These are phyloP conservation scores for Amblyjoppa fuscipennis DNA, from an alignment of 2,888 invertebrate species.

Conservation along the genomic window DNA sequence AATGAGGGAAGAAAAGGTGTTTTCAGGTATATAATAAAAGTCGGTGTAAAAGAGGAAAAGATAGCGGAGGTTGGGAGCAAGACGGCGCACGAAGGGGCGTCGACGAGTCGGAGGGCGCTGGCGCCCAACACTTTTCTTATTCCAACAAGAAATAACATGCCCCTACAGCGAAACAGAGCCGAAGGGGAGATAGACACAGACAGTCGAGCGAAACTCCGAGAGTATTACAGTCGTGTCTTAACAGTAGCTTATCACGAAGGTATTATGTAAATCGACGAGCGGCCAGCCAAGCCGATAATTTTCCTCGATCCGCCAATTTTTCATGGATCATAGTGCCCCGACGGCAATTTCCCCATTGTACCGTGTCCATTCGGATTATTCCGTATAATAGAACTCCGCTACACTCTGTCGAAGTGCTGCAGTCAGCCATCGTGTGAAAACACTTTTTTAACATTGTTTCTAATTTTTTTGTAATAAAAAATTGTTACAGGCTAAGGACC, in stretches of 20 bases:
- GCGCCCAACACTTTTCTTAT: slow-evolving; percentile 22
- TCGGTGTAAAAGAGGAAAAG: slow-evolving; percentile 13
- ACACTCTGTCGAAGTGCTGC: not conserved
- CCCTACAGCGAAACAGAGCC: slow-evolving; percentile 41
- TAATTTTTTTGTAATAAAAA: not conserved
- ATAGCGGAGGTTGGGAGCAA: slow-evolving; percentile 35
- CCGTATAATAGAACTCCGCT: not conserved
- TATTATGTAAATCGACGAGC: slow-evolving; percentile 73
- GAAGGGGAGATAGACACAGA: not conserved
- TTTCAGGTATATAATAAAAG: slow-evolving; percentile 40
- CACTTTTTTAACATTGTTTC: not conserved
- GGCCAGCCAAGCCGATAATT: slow-evolving; percentile 70
- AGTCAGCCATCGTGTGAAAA: not conserved
- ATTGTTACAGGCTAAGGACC: not conserved
- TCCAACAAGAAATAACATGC: slow-evolving; percentile 49
- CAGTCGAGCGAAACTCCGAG: slow-evolving; percentile 31
- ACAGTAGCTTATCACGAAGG: slow-evolving; percentile 70
- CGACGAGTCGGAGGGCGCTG: slow-evolving; percentile 37
- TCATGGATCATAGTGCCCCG: slow-evolving; percentile 41
- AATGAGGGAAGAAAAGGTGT: slow-evolving; percentile 17
- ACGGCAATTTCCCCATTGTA: slow-evolving; percentile 49
- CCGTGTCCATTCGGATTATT: slow-evolving; percentile 39
- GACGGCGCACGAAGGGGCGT: slow-evolving; percentile 48
- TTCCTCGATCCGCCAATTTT: slow-evolving; percentile 67
- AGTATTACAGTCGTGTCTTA: slow-evolving; percentile 41